phyloP scores from a whole-genome alignment of 2,797 vertebrate species.

The Chiroxiphia lanceolata region DNA sequence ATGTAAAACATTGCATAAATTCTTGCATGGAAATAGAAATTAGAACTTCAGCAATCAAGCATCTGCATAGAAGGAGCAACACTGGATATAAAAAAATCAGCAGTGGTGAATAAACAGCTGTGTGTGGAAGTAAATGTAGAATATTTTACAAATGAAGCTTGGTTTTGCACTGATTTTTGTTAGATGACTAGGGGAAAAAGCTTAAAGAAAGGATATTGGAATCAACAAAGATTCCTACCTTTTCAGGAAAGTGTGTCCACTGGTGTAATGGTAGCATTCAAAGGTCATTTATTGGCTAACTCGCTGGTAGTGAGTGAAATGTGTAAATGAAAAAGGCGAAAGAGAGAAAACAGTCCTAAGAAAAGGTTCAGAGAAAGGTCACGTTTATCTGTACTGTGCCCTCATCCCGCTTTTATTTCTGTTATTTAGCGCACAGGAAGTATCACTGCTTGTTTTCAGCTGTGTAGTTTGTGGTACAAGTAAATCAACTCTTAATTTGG shows the following conservation, averaged over 20 bases:
- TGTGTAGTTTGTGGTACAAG: neutral
- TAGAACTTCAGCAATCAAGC: neutral
- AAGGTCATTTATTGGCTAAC: neutral
- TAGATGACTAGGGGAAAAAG: neutral
- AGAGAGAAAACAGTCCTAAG: neutral
- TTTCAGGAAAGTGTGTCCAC: neutral
- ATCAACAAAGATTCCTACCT: fast-evolving
- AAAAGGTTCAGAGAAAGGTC: neutral
- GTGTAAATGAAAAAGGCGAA: neutral
- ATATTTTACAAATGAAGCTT: neutral
- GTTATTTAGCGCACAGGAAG: neutral
- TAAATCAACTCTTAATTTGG: neutral
- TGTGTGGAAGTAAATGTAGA: neutral
- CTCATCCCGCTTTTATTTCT: neutral
- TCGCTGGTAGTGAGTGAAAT: neutral
- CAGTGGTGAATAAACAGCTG: neutral
- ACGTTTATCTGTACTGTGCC: neutral
- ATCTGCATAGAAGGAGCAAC: neutral
- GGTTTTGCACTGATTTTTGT: neutral
- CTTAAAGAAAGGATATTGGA: neutral
- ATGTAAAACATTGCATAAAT: neutral
- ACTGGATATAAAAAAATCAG: fast-evolving
- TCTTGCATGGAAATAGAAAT: neutral
- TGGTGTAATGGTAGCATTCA: neutral
- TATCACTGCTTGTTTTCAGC: neutral